phyloP scores from a whole-genome alignment of 2,113 vertebrate species.

The Psammodynastes pulverulentus region DNA sequence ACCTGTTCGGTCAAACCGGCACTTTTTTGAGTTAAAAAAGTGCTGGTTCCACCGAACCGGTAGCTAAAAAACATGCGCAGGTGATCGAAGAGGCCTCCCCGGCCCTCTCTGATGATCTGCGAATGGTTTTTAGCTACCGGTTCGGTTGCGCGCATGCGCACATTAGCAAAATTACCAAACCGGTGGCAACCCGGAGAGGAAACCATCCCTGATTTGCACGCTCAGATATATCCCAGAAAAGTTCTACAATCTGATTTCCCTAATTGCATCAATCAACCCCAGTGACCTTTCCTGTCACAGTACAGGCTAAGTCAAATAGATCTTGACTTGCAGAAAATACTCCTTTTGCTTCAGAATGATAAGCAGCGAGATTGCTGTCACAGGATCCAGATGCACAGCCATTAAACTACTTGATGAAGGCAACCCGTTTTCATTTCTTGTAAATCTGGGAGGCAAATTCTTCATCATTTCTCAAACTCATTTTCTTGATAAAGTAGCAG shows the following conservation, averaged over 20 bases:
- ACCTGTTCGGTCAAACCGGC: too few species aligned
- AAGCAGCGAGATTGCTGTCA: neutral
- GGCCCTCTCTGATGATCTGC: too few species aligned
- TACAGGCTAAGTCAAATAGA: neutral
- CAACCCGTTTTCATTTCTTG: rapidly evolving
- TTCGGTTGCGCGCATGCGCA: too few species aligned
- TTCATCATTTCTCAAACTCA: neutral
- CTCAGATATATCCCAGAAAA: neutral
- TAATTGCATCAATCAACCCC: neutral
- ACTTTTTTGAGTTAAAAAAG: too few species aligned
- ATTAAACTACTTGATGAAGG: neutral
- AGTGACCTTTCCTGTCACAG: neutral
- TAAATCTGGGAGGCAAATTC: neutral
- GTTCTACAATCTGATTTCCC: neutral
- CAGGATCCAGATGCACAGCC: neutral
- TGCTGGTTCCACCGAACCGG: too few species aligned
- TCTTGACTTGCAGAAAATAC: neutral
- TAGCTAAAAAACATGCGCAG: too few species aligned
- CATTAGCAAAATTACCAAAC: too few species aligned
- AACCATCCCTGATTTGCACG: too few species aligned
- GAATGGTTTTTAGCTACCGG: too few species aligned
- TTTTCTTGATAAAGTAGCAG: neutral
- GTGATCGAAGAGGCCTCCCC: too few species aligned
- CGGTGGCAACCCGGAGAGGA: too few species aligned
- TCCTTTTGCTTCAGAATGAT: neutral